Conservation (phyloP, 2,113 vertebrate genomes). For the Tiliqua scincoides region DNA sequence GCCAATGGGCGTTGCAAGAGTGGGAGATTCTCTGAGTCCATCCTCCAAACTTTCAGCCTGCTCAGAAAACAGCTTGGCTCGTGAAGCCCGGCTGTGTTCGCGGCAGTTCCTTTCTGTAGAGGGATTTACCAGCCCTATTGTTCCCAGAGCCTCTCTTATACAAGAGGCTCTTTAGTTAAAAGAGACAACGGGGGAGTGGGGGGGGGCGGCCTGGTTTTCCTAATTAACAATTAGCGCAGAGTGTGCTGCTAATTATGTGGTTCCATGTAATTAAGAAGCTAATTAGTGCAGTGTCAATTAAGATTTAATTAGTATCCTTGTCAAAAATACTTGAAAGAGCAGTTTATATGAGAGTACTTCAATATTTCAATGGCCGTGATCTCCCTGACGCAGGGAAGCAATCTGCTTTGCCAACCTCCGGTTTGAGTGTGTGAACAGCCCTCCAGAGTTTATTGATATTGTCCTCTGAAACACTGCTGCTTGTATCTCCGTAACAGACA, state of each 20-base stretch:
- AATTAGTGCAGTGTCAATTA: conserved; percentile 83
- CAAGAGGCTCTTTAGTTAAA: conserved; percentile 61
- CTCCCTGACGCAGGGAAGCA: conserved; percentile 28
- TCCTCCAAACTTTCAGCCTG: not conserved
- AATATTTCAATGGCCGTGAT: conserved; percentile 60
- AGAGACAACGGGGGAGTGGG: conserved; percentile 35
- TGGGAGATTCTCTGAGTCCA: not conserved
- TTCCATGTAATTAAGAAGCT: conserved; percentile 86
- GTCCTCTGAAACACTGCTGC: not conserved
- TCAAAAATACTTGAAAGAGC: conserved; percentile 75
- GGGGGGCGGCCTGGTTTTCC: conserved; percentile 68
- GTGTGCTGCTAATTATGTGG: conserved; percentile 79
- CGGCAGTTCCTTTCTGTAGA: not conserved
- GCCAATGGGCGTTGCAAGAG: not conserved
- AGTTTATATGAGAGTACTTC: conserved; percentile 65
- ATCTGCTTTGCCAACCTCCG: conserved; percentile 42
- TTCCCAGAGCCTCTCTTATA: conserved; percentile 29
- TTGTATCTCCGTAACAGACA: not conserved
- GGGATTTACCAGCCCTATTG: conserved; percentile 16
- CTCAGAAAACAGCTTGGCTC: not conserved
- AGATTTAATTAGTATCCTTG: conserved; percentile 83
- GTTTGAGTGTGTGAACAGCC: conserved; percentile 5
- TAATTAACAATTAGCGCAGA: conserved; percentile 80
- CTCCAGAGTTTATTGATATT: not conserved
- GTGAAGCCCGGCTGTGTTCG: not conserved